Base-by-base conservation (phyloP, 53 echinoderm and acorn worm species). In the Crossaster papposus region DNA sequence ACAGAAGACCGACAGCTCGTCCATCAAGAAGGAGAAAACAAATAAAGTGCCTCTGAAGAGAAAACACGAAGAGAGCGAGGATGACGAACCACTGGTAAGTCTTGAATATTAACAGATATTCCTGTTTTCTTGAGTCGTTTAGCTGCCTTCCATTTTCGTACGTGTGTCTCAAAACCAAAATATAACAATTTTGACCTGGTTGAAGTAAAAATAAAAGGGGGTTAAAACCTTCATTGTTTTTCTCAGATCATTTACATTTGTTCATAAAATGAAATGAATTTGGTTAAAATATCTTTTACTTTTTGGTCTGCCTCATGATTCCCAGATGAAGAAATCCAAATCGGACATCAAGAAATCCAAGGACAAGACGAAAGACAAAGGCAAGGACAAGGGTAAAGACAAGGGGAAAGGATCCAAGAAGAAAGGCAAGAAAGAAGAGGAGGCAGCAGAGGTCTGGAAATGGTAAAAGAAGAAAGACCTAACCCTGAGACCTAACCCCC, bases 371-470 rank as follows among this genome's bases (percentile, higher is more conserved):
- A 93, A 81, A 17, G 83, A 31, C 65, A 88, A 94, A 36, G 79
- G 79, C 58, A 93, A 93, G 73, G 90, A 92, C 34, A 80, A 94
- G 54, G 88, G 83, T 30, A 83, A 81, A n/a, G 83, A 31, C 65
- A 88, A 94, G 70, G 72, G 65, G 30, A 77, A 91, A 51, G 91
- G 86, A 85, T 36, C 86, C 51, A 80, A 86, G 33, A 95, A 91
- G 91, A 95, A 95, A 80, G 51, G 11, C 55, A 97, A 97, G 94
- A 97, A 97, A 53, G 90, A 64, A 55, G 88, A 94, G 30, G 97
- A 97, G 32, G 92, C 88, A 36, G 85, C 88, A 54, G 93, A 95
- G 50, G 95, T 97, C 38, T 97, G 97, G 97, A 95, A 97, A 94
- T 97, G 97, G 97, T 94, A 52, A 92, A 80, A 78, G 15, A 36